phyloP scores from a whole-genome alignment of 2,888 invertebrate genomes.

The Oscheius sp. region DNA sequence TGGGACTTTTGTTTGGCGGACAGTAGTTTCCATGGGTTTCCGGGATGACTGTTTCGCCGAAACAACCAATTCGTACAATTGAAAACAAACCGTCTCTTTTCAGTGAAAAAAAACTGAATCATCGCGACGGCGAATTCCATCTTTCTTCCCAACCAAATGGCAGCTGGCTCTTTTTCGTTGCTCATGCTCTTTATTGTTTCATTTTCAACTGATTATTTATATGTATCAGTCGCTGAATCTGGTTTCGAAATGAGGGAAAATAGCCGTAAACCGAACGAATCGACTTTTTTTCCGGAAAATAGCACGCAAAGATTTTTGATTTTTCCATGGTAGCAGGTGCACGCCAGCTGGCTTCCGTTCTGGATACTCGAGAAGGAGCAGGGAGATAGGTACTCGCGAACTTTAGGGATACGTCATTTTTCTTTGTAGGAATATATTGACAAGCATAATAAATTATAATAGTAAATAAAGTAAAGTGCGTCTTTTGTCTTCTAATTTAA shows the following conservation, averaged over 20 bases:
- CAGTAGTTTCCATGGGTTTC: no score
- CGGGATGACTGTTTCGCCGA: no score
- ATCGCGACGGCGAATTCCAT: slow-evolving; percentile 10
- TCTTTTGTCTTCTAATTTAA: no score
- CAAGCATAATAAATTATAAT: no score
- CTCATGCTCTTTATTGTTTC: neutral
- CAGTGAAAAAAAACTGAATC: slow-evolving; percentile 11
- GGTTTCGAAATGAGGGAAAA: neutral
- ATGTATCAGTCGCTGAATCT: neutral
- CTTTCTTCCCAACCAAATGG: slow-evolving; percentile 11
- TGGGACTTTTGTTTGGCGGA: no score
- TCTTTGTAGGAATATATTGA: neutral
- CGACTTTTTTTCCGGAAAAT: neutral
- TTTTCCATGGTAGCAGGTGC: slow-evolving; percentile 17
- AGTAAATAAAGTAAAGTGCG: no score
- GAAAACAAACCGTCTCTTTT: neutral
- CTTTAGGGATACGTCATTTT: neutral
- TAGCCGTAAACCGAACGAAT: neutral
- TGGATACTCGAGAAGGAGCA: neutral
- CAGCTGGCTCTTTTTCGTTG: slow-evolving; percentile 8
- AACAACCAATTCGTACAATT: slow-evolving; percentile 22
- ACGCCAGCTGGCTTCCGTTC: slow-evolving; percentile 4
- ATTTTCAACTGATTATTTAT: neutral
- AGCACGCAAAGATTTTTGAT: neutral
- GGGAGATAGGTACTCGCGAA: no score